A percentile compares a stretch with the other conserved stretches of the same genome.
phyloP scores from a whole-genome alignment of 92 coral and sea anemone genomes.

The Epizoanthus illoricatus region DNA sequence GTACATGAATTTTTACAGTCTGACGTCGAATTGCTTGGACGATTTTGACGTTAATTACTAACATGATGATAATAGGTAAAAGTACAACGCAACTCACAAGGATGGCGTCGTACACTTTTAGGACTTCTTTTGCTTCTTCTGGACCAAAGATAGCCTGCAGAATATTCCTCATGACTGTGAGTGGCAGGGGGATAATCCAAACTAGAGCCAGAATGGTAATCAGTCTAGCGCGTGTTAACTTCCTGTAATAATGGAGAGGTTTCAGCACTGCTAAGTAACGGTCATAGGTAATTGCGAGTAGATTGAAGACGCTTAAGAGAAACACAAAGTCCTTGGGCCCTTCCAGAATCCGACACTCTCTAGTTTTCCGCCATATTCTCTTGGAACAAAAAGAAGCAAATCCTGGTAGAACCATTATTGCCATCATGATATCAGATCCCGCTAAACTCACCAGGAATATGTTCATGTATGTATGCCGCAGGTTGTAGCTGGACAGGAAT shows the following conservation, averaged over 20 bases:
- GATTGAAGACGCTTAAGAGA: slow-evolving; percentile 33
- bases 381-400: slow-evolving; percentile 63
- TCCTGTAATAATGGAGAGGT: slow-evolving; percentile 27
- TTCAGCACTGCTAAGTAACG: slow-evolving; percentile 25
- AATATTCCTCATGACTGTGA: slow-evolving; percentile 17
- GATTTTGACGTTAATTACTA: slow-evolving; percentile 21
- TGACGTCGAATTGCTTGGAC: slow-evolving; percentile 29
- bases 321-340: slow-evolving; percentile 38
- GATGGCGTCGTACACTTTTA: slow-evolving; percentile 10
- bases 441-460: slow-evolving; percentile 65
- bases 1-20: background rate
- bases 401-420: slow-evolving; percentile 59
- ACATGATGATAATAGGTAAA: slow-evolving; percentile 11
- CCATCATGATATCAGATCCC: slow-evolving; percentile 58
- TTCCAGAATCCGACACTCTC: slow-evolving; percentile 9
- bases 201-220: background rate
- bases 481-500: slow-evolving; percentile 45
- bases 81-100: slow-evolving; percentile 24
- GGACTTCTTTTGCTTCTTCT: background rate
- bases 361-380: background rate
- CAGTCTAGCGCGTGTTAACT: slow-evolving; percentile 19
- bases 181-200: slow-evolving; percentile 27
- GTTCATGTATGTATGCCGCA: slow-evolving; percentile 64
- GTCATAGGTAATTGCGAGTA: slow-evolving; percentile 27
- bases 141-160: background rate